Evolutionary conservation across 1,140 invertebrate genomes (phyloP).

Genomic region (Tachypleus tridentatus): DNA sequence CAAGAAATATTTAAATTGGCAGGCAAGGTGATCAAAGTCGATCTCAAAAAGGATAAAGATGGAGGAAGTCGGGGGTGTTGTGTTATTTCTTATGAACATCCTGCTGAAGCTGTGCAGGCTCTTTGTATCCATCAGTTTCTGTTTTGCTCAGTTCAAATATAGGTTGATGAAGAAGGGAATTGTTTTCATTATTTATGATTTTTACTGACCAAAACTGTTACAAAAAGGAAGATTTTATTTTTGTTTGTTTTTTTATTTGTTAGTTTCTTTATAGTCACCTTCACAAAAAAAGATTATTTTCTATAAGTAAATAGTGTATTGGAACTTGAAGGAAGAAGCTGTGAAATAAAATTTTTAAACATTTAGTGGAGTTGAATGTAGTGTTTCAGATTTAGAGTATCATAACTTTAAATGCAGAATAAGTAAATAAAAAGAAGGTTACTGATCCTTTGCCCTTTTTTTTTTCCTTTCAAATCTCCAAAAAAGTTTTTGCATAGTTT

Average conservation of each 20-base stretch:
- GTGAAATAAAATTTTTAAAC: too few relatives aligned
- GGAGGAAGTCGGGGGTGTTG: constrained; percentile 94
- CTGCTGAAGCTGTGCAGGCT: constrained; percentile 94
- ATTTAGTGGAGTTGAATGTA: too few relatives aligned
- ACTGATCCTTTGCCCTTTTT: too few relatives aligned
- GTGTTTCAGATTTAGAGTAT: too few relatives aligned
- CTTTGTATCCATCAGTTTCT: constrained; percentile 48
- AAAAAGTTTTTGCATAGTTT: too few relatives aligned
- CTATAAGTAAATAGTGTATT: neutral
- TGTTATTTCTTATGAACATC: constrained; percentile 91
- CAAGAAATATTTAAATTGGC: constrained; percentile 93
- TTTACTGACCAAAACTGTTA: neutral
- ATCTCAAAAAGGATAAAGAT: constrained; percentile 84
- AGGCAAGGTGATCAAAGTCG: constrained; percentile 79
- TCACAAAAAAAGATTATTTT: neutral
- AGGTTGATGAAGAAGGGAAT: neutral
- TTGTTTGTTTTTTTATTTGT: constrained; percentile 19
- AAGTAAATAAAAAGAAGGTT: too few relatives aligned
- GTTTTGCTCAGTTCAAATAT: constrained; percentile 9
- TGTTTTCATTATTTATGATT: neutral
- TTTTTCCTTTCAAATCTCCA: too few relatives aligned
- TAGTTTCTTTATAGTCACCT: neutral
- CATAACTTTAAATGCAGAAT: too few relatives aligned
- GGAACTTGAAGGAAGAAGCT: neutral
- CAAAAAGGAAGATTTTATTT: constrained; percentile 13